Evolutionary conservation across 2,888 invertebrate species (phyloP).

Genomic region (Leptinotarsa peninsularis): DNA sequence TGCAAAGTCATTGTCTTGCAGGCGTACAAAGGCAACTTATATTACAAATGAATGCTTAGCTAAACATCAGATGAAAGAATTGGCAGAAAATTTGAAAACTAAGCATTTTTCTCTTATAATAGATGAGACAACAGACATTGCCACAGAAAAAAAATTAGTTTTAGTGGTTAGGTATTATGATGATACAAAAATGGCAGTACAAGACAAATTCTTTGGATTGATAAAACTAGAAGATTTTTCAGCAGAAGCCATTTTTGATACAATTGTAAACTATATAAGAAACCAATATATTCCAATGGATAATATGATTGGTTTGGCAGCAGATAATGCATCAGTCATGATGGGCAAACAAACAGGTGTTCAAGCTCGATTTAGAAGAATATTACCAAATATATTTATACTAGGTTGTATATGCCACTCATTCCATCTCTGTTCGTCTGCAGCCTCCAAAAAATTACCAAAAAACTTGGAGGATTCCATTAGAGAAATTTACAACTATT

Average conservation of each 20-base stretch:
- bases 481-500: slow-evolving; percentile 32
- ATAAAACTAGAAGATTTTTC: slow-evolving; percentile 10
- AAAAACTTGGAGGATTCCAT: slow-evolving; percentile 33
- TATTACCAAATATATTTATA: slow-evolving; percentile 30
- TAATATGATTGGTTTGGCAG: slow-evolving; percentile 35
- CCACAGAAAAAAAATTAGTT: slow-evolving; percentile 27
- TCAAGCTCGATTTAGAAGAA: slow-evolving; percentile 28
- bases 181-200: slow-evolving; percentile 22
- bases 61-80: not conserved
- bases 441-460: slow-evolving; percentile 34
- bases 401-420: slow-evolving; percentile 36
- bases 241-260: slow-evolving; percentile 20
- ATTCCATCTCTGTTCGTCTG: slow-evolving; percentile 33
- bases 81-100: slow-evolving; percentile 10
- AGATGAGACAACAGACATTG: slow-evolving; percentile 24
- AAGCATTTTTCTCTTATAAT: slow-evolving; percentile 32
- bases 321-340: slow-evolving; percentile 36
- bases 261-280: slow-evolving; percentile 11
- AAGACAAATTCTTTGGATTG: slow-evolving; percentile 28
- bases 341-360: slow-evolving; percentile 17
- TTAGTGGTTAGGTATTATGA: slow-evolving; percentile 36
- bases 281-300: slow-evolving; percentile 9
- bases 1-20: slow-evolving; percentile 1
- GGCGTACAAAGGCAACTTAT: slow-evolving; percentile 11
- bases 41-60: not conserved